phyloP scores from a whole-genome alignment of 2,888 invertebrate genomes.

The Himalopsyche japonica region DNA sequence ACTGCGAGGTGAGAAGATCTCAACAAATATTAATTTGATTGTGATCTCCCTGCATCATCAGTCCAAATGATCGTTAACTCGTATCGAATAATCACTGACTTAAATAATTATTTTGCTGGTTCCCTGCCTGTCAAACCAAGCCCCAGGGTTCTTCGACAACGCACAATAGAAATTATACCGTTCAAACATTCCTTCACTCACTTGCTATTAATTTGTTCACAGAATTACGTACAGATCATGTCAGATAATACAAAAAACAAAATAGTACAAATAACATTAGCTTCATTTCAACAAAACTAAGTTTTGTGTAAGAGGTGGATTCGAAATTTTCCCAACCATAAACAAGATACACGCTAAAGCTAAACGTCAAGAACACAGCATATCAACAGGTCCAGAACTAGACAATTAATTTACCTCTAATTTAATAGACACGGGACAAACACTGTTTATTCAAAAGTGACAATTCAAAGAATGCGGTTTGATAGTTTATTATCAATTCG shows the following conservation, averaged over 20 bases:
- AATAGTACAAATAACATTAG: neutral
- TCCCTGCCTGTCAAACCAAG: neutral
- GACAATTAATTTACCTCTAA: neutral
- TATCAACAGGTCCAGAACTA: neutral
- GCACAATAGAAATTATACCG: neutral
- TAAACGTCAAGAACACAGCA: neutral
- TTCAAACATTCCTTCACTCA: neutral
- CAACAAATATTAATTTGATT: neutral
- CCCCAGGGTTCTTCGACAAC: neutral
- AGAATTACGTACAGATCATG: neutral
- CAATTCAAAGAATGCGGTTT: neutral
- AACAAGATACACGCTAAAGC: neutral
- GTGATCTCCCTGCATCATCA: neutral
- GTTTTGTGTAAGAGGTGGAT: neutral
- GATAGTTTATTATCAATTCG: neutral
- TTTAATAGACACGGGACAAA: neutral
- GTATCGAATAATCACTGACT: neutral
- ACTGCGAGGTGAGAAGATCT: neutral
- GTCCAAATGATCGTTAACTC: neutral
- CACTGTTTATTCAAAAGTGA: neutral
- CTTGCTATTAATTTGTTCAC: neutral
- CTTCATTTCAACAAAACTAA: neutral
- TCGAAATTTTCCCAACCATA: neutral
- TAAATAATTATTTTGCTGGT: neutral
- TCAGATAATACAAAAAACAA: neutral